These are phyloP conservation scores for Aricia agestis DNA, from an alignment of 1,140 invertebrate genomes.

Conservation along the genomic window DNA sequence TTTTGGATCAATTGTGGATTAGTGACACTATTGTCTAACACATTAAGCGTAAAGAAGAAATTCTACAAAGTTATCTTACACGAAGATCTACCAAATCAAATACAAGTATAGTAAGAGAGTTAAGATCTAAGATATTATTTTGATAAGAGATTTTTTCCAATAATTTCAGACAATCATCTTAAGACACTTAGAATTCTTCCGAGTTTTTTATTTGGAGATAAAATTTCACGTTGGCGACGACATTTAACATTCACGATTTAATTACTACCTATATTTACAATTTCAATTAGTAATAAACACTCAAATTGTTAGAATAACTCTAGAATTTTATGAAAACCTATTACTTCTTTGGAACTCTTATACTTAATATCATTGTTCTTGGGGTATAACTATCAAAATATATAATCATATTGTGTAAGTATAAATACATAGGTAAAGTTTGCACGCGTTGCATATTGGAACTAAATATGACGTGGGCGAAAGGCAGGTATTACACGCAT, in stretches of 20 bases:
- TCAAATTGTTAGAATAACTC: no score
- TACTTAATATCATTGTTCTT: no score
- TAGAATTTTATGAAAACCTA: no score
- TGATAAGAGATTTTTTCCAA: background rate
- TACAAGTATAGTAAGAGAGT: background rate
- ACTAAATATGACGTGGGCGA: no score
- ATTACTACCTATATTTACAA: background rate
- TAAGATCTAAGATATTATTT: conserved; percentile 3
- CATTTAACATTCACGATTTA: conserved; percentile 8
- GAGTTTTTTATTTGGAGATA: conserved; percentile 1
- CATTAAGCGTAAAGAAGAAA: background rate
- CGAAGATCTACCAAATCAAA: conserved; percentile 8
- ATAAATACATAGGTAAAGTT: background rate
- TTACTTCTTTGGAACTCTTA: no score
- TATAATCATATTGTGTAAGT: background rate
- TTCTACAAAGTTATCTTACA: background rate
- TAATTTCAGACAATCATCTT: background rate
- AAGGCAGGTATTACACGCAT: no score
- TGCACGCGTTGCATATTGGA: no score
- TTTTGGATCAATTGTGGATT: no score
- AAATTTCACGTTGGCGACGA: background rate
- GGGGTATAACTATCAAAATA: no score
- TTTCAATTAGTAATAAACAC: background rate
- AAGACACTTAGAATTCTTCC: conserved; percentile 6
- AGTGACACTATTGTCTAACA: conserved; percentile 1